Conservation (phyloP, 2,797 vertebrate species). For the Chromobotia macracanthus region DNA sequence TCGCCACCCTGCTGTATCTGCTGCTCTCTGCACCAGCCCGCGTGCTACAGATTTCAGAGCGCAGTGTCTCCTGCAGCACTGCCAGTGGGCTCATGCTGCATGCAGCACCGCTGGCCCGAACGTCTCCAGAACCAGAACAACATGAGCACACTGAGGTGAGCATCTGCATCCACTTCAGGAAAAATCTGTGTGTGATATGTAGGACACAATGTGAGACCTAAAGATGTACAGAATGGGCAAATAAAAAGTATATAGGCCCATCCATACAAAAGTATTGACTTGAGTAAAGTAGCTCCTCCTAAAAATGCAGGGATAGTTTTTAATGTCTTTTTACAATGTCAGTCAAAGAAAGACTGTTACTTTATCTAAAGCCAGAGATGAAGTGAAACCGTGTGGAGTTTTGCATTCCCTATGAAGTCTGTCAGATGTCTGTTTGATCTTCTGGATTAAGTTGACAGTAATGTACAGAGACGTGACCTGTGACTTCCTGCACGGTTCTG, state of each 20-base stretch:
- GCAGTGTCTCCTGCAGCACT: constrained; percentile 2
- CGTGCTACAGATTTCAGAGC: constrained; percentile 81
- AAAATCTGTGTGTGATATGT: not conserved
- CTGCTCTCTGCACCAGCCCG: constrained; percentile 83
- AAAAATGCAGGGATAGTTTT: too few species aligned
- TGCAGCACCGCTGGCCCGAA: constrained; percentile 88
- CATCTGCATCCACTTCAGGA: not conserved
- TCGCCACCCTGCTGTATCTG: constrained; percentile 79
- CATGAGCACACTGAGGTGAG: constrained; percentile 77
- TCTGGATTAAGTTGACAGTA: constrained; percentile 66
- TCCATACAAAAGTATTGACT: too few species aligned
- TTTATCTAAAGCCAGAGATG: constrained; percentile 4
- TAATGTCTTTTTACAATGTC: too few species aligned
- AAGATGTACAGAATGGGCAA: not conserved
- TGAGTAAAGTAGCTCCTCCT: too few species aligned
- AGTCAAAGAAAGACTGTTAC: not conserved
- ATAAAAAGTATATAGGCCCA: not conserved
- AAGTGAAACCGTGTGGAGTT: constrained; percentile 50
- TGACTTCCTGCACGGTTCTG: not conserved
- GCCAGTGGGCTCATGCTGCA: constrained; percentile 80
- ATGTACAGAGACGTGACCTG: constrained; percentile 52
- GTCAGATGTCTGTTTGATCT: constrained; percentile 64
- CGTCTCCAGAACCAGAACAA: constrained; percentile 87
- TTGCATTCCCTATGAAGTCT: not conserved
- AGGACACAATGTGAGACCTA: not conserved